Evolutionary conservation across 2,113 vertebrate species (phyloP), one percentile per base, ranked within the genome.

Genomic region (Ctenomys sociabilis): DNA sequence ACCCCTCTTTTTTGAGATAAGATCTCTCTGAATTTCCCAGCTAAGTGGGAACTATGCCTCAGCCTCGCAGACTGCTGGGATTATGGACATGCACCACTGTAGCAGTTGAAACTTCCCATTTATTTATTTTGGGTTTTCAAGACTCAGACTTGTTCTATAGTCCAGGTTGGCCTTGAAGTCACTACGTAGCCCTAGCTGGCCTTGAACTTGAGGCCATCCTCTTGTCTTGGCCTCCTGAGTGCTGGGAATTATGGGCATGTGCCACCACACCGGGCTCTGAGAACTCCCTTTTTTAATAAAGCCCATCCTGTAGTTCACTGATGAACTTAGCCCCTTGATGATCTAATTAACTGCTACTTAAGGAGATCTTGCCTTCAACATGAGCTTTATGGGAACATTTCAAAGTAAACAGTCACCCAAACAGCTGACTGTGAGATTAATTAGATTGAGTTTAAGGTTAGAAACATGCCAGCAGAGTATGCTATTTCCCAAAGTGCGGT

Each of bases 381-480:
- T 30, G 75, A 78, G 37, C 8, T 78, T 78, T 45, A 43, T 10
- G 28, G 43, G 30, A 14, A 78, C 16, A 49, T 78, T 78, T 45
- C 45, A 78, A 78, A 78, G 45, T 77, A 32, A 95, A 40, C 37
- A 93, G 28, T 95, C 78, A n/a, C 19, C 49, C 17, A 92, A 72
- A n/a, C 40, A 95, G 80, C 43, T 83, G 91, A 80, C 75, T 7
- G 32, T 37, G 40, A 54, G 37, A 37, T 77, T 72, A 89, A 54
- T 97, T 66, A 75, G 66, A 86, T 45, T 30, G 40, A 92, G 66
- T 73, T 96, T 85, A 88, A 35, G 14, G 49, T 88, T 54, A 85
- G 57, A 57, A 75, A 73, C 45, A 93, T 88, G 72, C 88, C 87
- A 93, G 86, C 61, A 93, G 35, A 91, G 12, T 73, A 45, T 83